These are phyloP conservation scores for Poeciliopsis presidionis DNA, from an alignment of 2,797 vertebrate genomes.

Conservation along the genomic window DNA sequence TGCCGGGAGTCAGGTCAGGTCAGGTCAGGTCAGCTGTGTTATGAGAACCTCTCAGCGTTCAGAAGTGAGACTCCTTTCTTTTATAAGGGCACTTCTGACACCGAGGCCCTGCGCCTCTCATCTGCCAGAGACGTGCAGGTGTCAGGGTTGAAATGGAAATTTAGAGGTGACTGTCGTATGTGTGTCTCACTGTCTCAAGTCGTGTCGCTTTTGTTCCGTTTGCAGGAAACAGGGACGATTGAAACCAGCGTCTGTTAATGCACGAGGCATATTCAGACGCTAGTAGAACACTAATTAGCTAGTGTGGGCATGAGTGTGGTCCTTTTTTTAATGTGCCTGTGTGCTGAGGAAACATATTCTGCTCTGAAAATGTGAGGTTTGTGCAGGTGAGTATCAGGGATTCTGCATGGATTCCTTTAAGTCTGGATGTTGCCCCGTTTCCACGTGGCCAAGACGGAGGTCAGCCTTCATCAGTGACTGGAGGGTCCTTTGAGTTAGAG, in stretches of 20 bases:
- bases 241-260: background rate
- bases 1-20: background rate
- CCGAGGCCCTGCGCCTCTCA: background rate
- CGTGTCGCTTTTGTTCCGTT: constrained; percentile 2
- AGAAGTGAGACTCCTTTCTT: constrained; percentile 1
- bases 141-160: constrained; percentile 6
- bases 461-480: constrained; percentile 6
- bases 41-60: background rate
- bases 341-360: background rate
- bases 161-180: background rate
- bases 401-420: constrained; percentile 1
- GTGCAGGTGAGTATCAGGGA: background rate
- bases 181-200: background rate
- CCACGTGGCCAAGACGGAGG: background rate
- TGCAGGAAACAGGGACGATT: background rate
- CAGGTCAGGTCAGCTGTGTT: background rate
- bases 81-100: constrained; percentile 3
- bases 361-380: background rate
- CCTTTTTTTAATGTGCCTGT: background rate
- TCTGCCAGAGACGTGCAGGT: background rate
- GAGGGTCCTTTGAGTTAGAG: background rate
- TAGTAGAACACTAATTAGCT: background rate
- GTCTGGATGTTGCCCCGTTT: background rate
- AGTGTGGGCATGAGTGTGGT: background rate
- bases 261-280: background rate